Percentiles rank a stretch among this genome's conserved stretches.
phyloP scores from a whole-genome alignment of 2,888 invertebrate species.

The Marronus borbonicus region DNA sequence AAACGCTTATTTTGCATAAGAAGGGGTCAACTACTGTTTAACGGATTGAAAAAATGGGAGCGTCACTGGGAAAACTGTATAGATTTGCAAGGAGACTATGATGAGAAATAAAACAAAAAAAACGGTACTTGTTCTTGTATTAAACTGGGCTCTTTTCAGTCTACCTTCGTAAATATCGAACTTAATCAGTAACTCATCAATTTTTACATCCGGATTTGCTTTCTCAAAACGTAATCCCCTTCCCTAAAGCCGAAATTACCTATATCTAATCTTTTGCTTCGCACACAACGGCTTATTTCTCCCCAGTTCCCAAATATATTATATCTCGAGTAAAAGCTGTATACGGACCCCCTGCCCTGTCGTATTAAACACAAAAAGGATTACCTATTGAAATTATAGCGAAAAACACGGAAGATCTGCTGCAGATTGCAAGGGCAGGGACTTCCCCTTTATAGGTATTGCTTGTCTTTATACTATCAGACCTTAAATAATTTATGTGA shows the following conservation, averaged over 20 bases:
- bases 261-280: conserved; percentile 1
- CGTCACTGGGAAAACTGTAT: too few relatives aligned
- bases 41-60: too few relatives aligned
- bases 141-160: too few relatives aligned
- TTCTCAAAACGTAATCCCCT: neutral
- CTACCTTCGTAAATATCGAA: too few relatives aligned
- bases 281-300: neutral
- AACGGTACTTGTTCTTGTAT: too few relatives aligned
- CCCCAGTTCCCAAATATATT: neutral
- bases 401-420: neutral
- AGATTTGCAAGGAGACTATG: too few relatives aligned
- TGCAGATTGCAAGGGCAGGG: neutral
- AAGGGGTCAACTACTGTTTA: too few relatives aligned
- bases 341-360: neutral
- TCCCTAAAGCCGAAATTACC: neutral
- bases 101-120: too few relatives aligned
- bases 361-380: neutral
- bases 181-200: too few relatives aligned
- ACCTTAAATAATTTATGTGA: neutral
- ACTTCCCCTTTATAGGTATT: neutral
- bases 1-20: too few relatives aligned
- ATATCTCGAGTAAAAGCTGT: neutral
- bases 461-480: neutral
- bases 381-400: conserved; percentile 4
- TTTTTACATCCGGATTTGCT: neutral